phyloP scores from a whole-genome alignment of 2,888 invertebrate genomes.

The Agonopterix subpropinquella region DNA sequence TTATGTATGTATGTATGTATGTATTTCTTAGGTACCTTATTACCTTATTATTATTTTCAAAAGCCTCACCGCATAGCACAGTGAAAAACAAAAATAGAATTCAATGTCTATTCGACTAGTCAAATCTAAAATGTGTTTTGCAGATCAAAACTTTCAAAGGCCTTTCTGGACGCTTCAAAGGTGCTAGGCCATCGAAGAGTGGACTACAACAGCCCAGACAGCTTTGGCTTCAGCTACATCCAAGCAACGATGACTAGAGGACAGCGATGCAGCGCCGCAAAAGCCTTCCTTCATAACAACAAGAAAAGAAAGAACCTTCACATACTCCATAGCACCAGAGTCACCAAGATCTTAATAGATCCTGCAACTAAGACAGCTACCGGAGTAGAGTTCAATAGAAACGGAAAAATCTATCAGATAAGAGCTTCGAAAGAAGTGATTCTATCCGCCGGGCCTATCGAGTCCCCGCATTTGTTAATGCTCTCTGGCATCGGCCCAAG shows the following conservation, averaged over 20 bases:
- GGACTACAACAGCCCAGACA: slow-evolving; percentile 82
- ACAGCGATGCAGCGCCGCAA: slow-evolving; percentile 69
- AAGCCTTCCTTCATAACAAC: slow-evolving; percentile 75
- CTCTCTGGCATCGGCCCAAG: slow-evolving; percentile 80
- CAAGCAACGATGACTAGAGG: slow-evolving; percentile 68
- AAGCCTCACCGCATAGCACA: too few relatives aligned
- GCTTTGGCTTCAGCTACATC: slow-evolving; percentile 74
- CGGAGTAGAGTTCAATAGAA: slow-evolving; percentile 51
- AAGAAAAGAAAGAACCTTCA: slow-evolving; percentile 74
- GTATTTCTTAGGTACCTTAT: too few relatives aligned
- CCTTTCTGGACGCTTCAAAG: slow-evolving; percentile 79
- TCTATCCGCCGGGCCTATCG: slow-evolving; percentile 84
- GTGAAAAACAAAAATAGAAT: not conserved
- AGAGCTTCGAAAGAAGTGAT: slow-evolving; percentile 72
- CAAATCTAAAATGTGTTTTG: not conserved
- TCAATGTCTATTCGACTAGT: too few relatives aligned
- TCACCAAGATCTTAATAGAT: slow-evolving; percentile 76
- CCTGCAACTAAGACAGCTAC: slow-evolving; percentile 61
- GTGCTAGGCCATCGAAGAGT: slow-evolving; percentile 78
- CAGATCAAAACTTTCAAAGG: slow-evolving; percentile 75
- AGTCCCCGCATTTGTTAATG: slow-evolving; percentile 85
- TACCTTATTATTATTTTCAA: too few relatives aligned
- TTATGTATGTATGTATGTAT: too few relatives aligned
- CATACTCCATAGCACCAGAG: slow-evolving; percentile 70
- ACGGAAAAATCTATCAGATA: slow-evolving; percentile 59